Percentiles rank a stretch among this genome's conserved stretches.
phyloP scores from a whole-genome alignment of 2,797 vertebrate species.

The Micromesistius poutassou region DNA sequence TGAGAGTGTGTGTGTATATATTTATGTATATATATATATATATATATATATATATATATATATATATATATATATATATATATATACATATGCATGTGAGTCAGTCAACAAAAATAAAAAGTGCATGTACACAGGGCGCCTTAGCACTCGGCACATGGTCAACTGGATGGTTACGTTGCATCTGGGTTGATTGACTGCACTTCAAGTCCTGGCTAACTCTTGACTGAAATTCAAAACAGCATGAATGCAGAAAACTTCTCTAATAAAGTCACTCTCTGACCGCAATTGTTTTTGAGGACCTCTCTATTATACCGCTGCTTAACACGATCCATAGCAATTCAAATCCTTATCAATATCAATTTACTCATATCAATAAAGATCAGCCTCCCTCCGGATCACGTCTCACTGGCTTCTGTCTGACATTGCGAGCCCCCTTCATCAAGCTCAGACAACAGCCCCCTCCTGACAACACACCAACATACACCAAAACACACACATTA shows the following conservation, averaged over 20 bases:
- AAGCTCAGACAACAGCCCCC: slow-evolving; percentile 55
- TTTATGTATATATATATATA: too few species aligned
- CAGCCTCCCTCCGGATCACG: slow-evolving; percentile 79
- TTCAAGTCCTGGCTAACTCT: slow-evolving; percentile 21
- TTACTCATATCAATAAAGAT: slow-evolving; percentile 97
- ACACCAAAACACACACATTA: slow-evolving; percentile 19
- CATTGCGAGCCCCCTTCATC: slow-evolving; percentile 68
- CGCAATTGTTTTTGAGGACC: slow-evolving; percentile 68
- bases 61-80: background rate
- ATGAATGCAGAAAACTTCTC: slow-evolving; percentile 46
- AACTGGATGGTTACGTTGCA: background rate
- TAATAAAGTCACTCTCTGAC: slow-evolving; percentile 71
- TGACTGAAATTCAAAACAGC: slow-evolving; percentile 36
- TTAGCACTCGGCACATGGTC: background rate
- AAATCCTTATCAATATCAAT: slow-evolving; percentile 98
- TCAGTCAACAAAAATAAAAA: too few species aligned
- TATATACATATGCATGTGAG: background rate
- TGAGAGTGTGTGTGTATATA: background rate
- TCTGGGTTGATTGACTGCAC: background rate
- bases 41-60: too few species aligned
- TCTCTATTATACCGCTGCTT: slow-evolving; percentile 81
- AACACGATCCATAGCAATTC: slow-evolving; percentile 82
- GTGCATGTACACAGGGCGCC: too few species aligned
- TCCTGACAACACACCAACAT: slow-evolving; percentile 12
- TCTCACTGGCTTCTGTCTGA: slow-evolving; percentile 75